phyloP scores from a whole-genome alignment of 2,113 vertebrate species.

The Lampris megalopsis region DNA sequence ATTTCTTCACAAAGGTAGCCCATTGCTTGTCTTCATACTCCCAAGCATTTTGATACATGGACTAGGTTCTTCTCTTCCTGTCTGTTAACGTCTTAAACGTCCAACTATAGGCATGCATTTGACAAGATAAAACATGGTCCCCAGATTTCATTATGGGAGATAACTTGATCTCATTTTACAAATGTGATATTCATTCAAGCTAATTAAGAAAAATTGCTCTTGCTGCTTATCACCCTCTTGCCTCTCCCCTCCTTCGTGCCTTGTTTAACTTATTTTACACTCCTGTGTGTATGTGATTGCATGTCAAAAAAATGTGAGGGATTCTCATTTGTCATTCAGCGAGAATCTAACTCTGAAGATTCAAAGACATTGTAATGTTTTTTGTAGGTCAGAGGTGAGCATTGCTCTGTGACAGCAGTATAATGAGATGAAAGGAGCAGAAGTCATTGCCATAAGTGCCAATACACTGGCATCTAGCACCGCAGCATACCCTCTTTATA shows the following conservation, averaged over 20 bases:
- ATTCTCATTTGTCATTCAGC: background rate
- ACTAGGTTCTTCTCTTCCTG: no score
- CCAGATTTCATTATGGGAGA: background rate
- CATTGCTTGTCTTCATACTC: no score
- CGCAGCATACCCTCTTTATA: background rate
- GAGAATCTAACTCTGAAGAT: constrained; percentile 16
- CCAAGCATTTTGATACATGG: no score
- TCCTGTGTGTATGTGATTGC: constrained; percentile 11
- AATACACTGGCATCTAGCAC: background rate
- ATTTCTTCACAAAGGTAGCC: no score
- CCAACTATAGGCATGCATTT: no score
- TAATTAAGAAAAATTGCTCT: constrained; percentile 5
- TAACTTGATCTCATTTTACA: constrained; percentile 15
- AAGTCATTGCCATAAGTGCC: background rate
- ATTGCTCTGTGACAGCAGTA: constrained; percentile 4
- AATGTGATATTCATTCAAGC: constrained; percentile 6
- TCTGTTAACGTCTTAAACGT: no score
- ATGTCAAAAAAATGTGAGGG: no score
- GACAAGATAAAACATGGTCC: no score
- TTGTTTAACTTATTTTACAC: background rate
- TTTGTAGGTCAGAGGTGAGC: background rate
- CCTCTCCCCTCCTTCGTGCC: background rate
- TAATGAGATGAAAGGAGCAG: background rate
- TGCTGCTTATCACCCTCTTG: background rate
- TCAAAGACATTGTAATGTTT: constrained; percentile 19